Evolutionary conservation across 1,140 invertebrate species (phyloP).

Genomic region (Lysiphlebus fabarum): DNA sequence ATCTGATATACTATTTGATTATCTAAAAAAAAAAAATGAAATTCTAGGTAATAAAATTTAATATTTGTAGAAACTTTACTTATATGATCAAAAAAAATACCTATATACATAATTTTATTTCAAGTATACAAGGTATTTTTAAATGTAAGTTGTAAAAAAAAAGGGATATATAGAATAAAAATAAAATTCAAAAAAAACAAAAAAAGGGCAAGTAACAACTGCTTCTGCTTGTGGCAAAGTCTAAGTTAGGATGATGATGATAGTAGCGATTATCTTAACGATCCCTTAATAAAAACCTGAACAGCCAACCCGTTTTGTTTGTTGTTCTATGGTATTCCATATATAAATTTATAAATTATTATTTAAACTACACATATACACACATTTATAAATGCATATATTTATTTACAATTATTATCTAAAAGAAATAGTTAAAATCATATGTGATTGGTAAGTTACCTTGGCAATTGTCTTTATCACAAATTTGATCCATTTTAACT

Average conservation of each 20-base stretch:
- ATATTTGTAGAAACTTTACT: too few relatives aligned
- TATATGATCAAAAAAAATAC: too few relatives aligned
- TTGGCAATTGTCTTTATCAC: too few relatives aligned
- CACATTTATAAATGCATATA: too few relatives aligned
- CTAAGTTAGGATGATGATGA: slow-evolving; percentile 54
- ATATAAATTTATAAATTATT: neutral
- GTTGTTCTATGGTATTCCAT: slow-evolving; percentile 16
- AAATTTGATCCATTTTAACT: too few relatives aligned
- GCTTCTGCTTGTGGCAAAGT: slow-evolving; percentile 34
- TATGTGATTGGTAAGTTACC: too few relatives aligned
- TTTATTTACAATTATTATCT: too few relatives aligned
- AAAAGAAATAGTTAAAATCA: too few relatives aligned
- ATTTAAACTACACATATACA: neutral
- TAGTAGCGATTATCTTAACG: slow-evolving; percentile 55
- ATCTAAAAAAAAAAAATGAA: too few relatives aligned
- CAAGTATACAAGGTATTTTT: neutral
- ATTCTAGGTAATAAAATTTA: too few relatives aligned
- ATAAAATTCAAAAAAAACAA: slow-evolving; percentile 1
- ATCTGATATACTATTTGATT: too few relatives aligned
- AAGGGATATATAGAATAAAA: neutral
- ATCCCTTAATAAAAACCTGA: slow-evolving; percentile 55
- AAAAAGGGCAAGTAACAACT: slow-evolving; percentile 16
- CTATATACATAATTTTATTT: too few relatives aligned
- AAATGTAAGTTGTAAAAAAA: slow-evolving; percentile 16
- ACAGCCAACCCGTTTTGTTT: slow-evolving; percentile 45